Base-by-base conservation (phyloP, 2,113 vertebrate genomes). In the Orientallactaga bullata region DNA sequence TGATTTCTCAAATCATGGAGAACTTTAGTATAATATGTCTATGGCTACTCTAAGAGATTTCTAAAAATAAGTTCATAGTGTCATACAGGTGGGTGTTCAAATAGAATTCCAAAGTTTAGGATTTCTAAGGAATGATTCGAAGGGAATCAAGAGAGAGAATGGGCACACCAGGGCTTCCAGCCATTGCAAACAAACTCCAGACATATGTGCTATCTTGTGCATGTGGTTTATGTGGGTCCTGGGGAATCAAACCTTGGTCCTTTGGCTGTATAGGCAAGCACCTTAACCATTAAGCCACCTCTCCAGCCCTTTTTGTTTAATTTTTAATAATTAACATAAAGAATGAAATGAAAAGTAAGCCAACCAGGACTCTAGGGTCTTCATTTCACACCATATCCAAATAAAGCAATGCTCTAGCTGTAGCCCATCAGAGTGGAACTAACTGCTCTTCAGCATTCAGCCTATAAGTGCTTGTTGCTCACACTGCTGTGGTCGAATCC, bases 401-500 rank as follows among this genome's bases (percentile, higher is more conserved):
- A 20, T 9, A n/a, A n/a, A 17, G 26, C 2, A 63, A 26, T 26
- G 28, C 5, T 18, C 37, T 37, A 5, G 37, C 7, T 76, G 12
- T 18, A 10, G 10, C 13, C 55, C 78, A 10, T n/a, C 9, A 20
- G 63, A 2, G n/a, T 7, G 32, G 3, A 5, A 17, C 73, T 37
- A 10, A 18, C 20, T n/a, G n/a, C n/a, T 47, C 1, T 28, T 89
- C 5, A 3, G 3, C 26, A 11, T 30, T 17, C 12, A 69, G 18
- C 2, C 35, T 12, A 24, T 11, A 61, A 81, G 15, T 17, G 79
- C 58, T 39, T 18, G 3, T 5, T 81, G 7, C 13, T 35, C 24
- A 28, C 7, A 8, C 1, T 51, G 4, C 26, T 32, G 26, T 1
- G 47, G 3, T 4, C 37, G 7, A 78, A 2, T 2, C 21, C 32